These are phyloP conservation scores for Cherax quadricarinatus DNA, from an alignment of 1,140 invertebrate species.

Conservation along the genomic window DNA sequence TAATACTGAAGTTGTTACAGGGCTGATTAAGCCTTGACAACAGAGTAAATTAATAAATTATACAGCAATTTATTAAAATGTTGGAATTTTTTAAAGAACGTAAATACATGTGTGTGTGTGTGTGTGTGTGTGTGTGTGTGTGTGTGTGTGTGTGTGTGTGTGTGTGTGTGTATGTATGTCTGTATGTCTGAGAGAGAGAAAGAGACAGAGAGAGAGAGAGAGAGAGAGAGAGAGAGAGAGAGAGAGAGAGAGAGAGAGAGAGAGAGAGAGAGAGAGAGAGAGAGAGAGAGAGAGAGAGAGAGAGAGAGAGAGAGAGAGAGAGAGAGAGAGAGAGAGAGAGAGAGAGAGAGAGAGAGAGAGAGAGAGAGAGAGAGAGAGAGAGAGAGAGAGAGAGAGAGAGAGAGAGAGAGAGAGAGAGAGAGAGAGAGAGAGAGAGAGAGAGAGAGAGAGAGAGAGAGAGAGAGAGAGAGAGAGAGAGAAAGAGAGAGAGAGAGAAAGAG, in stretches of 20 bases:
- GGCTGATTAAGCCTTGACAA: no score
- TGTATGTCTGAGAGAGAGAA: background rate
- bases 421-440: background rate
- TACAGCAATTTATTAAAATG: background rate
- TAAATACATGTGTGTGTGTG: background rate
- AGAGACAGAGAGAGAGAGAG: no score
- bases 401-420: no score
- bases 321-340: background rate
- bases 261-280: no score
- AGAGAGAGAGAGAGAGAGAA: constrained; percentile 13
- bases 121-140: background rate
- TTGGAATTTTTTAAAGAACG: background rate
- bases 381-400: background rate
- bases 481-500: constrained; percentile 16
- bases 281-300: no score
- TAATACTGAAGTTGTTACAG: no score
- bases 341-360: background rate
- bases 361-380: background rate
- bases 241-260: no score
- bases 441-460: constrained; percentile 16
- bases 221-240: no score
- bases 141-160: background rate
- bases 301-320: background rate
- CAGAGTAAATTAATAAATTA: background rate
- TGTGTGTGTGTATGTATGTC: no score